Evolutionary conservation across 2,888 invertebrate genomes (phyloP).

Genomic region (Brachypterus glaber): DNA sequence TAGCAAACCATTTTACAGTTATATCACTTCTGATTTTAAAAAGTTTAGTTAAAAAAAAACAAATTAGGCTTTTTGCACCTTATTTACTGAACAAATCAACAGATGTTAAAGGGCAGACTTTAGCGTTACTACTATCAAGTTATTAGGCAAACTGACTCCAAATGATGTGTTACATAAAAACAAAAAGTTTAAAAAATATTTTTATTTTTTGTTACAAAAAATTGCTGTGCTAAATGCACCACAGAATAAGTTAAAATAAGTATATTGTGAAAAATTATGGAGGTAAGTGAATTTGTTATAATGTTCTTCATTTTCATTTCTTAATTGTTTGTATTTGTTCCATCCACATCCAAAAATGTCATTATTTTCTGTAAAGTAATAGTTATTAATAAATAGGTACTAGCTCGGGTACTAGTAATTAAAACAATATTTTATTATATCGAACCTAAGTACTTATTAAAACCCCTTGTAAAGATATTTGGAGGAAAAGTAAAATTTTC

Average conservation of each 20-base stretch:
- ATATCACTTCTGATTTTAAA: too few species aligned
- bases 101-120: too few species aligned
- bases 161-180: too few species aligned
- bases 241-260: slow-evolving; percentile 34
- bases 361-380: slow-evolving; percentile 46
- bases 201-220: slow-evolving; percentile 21
- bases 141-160: too few species aligned
- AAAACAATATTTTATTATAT: too few species aligned
- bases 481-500: too few species aligned
- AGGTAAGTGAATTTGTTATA: slow-evolving; percentile 28
- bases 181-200: slow-evolving; percentile 4
- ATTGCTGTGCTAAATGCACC: slow-evolving; percentile 44
- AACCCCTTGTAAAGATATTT: neutral
- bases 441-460: neutral
- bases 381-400: slow-evolving; percentile 1
- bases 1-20: too few species aligned
- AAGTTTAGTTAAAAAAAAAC: too few species aligned
- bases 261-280: slow-evolving; percentile 24
- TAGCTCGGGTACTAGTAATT: too few species aligned
- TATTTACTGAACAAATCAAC: too few species aligned
- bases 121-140: too few species aligned
- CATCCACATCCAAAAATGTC: slow-evolving; percentile 67
- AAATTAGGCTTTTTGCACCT: too few species aligned
- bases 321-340: slow-evolving; percentile 76
- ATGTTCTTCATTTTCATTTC: slow-evolving; percentile 37